Percentiles rank a stretch among this genome's conserved stretches.
Conservation (phyloP, 2,888 invertebrate genomes). For the Lissonota sp. region DNA sequence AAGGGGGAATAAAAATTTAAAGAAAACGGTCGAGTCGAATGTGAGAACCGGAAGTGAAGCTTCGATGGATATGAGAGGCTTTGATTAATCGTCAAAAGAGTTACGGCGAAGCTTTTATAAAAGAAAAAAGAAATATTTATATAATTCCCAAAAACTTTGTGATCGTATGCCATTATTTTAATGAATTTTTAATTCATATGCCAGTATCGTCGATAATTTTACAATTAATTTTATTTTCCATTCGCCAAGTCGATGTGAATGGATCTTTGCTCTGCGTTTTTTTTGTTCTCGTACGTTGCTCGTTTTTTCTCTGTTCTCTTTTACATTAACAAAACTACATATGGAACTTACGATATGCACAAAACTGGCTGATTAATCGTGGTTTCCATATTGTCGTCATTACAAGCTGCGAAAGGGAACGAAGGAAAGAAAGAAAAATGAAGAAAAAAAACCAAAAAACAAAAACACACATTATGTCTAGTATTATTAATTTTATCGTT, state of each 20-base stretch:
- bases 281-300: constrained; percentile 29
- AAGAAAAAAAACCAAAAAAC: constrained; percentile 11
- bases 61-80: no score
- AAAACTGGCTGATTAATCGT: constrained; percentile 13
- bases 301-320: constrained; percentile 25
- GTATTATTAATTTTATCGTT: constrained; percentile 72
- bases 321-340: constrained; percentile 1
- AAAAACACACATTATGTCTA: constrained; percentile 65
- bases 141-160: constrained; percentile 37
- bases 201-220: constrained; percentile 35
- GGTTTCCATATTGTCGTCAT: not conserved
- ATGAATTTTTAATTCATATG: constrained; percentile 24
- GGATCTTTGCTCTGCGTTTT: constrained; percentile 2
- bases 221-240: constrained; percentile 13
- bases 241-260: constrained; percentile 1
- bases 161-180: constrained; percentile 43
- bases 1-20: no score
- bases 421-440: constrained; percentile 5
- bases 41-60: no score
- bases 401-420: not conserved
- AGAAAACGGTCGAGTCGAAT: no score
- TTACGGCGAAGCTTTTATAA: no score
- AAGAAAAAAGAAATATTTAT: no score
- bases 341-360: constrained; percentile 20
- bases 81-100: no score